Evolutionary conservation across 2,797 vertebrate genomes (phyloP), one percentile per base, ranked within the genome.

Genomic region (Melanotaenia nigrans): DNA sequence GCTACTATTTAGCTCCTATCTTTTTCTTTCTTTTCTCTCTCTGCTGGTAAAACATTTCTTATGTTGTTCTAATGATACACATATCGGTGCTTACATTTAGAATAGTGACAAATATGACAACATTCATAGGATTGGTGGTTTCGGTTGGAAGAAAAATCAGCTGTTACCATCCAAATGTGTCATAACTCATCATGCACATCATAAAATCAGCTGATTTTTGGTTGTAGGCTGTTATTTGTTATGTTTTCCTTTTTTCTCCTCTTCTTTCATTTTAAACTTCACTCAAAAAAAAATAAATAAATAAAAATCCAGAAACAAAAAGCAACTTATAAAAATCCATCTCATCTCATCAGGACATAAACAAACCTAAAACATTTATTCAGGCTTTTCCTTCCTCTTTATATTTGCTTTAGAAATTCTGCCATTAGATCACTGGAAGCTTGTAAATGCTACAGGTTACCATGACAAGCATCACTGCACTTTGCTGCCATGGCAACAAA

Each of bases 401-500:
- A 14, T 7, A 30, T 13, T 1, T 35, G n/a, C 33, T 35, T 59
- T 49, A 65, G 12, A 59, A 53, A 24, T 32, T 66, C 33, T 40
- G 4, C 28, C 7, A 1, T 40, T 24, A 42, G 3, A 53, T 51
- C 30, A 1, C 4, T 11, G 20, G 24, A 24, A 33, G 65, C 54
- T 60, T 4, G 8, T 36, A 36, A 53, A 36, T 3, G 65, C 68
- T 65, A 1, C 38, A 42, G 14, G 38, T 42, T 42, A 57, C 75
- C 49, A 3, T 61, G 65, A 69, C 68, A 71, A 73, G 40, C 54
- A 30, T 51, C 56, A 22, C n/a, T 18, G 32, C 12, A 22, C 61
- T 55, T 62, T 78, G 51, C 62, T 55, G 62, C 66, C 5, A n/a
- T 64, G 63, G 63, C 3, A 20, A 77, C 20, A 6, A 28, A 61